Percentiles rank a stretch among this genome's conserved stretches.
Evolutionary conservation across 2,888 invertebrate species (phyloP).

Genomic region (Leptinotarsa rubiginosa): DNA sequence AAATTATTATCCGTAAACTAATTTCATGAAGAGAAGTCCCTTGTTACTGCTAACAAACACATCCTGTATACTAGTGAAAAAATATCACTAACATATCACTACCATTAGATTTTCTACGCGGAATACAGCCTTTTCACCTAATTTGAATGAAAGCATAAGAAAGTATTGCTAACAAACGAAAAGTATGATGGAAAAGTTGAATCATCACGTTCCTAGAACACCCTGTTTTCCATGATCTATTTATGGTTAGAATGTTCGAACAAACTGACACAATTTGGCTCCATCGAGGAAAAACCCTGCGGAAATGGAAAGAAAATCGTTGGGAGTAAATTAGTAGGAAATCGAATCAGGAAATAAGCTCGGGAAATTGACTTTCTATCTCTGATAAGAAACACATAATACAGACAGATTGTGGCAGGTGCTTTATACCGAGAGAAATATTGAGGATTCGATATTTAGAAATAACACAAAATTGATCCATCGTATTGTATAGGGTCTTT

Average conservation of each 20-base stretch:
- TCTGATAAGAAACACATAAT: conserved; percentile 13
- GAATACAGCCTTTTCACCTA: no score
- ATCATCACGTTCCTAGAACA: neutral
- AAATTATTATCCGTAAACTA: no score
- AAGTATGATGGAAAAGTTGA: no score
- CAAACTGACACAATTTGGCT: conserved; percentile 6
- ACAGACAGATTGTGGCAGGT: neutral
- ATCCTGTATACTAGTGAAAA: no score
- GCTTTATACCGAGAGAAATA: neutral
- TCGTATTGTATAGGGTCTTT: no score
- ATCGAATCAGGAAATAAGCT: conserved; percentile 4
- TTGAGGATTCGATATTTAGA: neutral
- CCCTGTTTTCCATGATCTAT: neutral
- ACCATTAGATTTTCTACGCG: no score
- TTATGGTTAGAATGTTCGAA: conserved; percentile 2
- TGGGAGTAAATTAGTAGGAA: neutral
- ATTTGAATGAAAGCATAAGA: no score
- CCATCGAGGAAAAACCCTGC: neutral
- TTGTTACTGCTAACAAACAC: no score
- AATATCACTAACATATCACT: no score
- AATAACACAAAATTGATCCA: neutral
- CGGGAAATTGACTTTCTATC: conserved; percentile 15
- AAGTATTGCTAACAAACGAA: no score
- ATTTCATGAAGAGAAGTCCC: no score
- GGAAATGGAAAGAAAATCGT: conserved; percentile 9